These are phyloP conservation scores for Scleropages formosus DNA, from an alignment of 2,797 vertebrate genomes.

Conservation along the genomic window DNA sequence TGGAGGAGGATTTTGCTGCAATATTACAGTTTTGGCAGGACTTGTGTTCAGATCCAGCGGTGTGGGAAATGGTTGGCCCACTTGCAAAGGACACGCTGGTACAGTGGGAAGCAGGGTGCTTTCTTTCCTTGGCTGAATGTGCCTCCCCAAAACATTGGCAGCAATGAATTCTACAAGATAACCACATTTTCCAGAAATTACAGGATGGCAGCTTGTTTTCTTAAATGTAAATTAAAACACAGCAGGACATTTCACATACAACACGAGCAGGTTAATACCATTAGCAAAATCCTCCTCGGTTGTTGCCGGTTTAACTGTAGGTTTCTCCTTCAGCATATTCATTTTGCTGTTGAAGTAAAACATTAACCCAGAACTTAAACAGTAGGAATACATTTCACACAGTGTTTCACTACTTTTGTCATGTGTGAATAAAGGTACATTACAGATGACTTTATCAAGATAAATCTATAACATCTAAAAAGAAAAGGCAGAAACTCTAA, in stretches of 20 bases:
- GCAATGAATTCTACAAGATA: conserved; percentile 30
- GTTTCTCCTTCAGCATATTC: conserved; percentile 2
- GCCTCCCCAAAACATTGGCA: conserved; percentile 29
- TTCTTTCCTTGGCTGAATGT: conserved; percentile 28
- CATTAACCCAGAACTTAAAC: no score
- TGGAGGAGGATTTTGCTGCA: not conserved
- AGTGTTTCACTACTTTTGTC: not conserved
- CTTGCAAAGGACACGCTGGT: not conserved
- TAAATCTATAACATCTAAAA: no score
- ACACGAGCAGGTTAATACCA: conserved; percentile 14
- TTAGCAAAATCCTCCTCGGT: conserved; percentile 24
- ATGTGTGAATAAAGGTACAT: not conserved
- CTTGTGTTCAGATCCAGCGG: not conserved
- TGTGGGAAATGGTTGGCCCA: not conserved
- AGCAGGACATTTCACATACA: not conserved
- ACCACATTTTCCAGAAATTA: not conserved
- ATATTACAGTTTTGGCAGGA: not conserved
- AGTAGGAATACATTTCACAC: not conserved
- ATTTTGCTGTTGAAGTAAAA: conserved; percentile 2
- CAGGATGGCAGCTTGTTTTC: not conserved
- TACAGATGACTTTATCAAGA: no score
- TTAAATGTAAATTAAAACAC: not conserved
- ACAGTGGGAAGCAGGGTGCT: not conserved
- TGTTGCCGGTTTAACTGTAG: not conserved
- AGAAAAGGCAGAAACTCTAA: no score